A percentile compares a stretch with the other conserved stretches of the same genome.
These are phyloP conservation scores for Micromesistius poutassou DNA, from an alignment of 2,797 vertebrate species.

Conservation along the genomic window DNA sequence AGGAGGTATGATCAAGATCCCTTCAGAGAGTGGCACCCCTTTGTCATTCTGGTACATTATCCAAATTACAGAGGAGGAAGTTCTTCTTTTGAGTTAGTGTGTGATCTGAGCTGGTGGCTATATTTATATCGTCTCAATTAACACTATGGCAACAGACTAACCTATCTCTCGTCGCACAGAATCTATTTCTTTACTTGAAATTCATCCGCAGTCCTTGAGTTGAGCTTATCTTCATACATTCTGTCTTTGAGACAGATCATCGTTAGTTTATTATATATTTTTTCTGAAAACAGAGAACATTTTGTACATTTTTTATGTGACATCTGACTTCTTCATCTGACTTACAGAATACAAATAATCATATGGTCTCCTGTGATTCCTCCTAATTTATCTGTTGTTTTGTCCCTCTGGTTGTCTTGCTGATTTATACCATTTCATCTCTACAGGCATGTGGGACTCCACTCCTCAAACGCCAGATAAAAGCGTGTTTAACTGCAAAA, in stretches of 20 bases:
- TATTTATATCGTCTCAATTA: conserved; percentile 38
- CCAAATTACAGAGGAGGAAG: conserved; percentile 15
- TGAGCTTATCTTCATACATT: conserved; percentile 29
- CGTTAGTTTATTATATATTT: not conserved
- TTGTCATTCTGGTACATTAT: conserved; percentile 25
- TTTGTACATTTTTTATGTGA: not conserved
- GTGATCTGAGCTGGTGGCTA: conserved; percentile 27
- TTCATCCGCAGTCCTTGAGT: conserved; percentile 32
- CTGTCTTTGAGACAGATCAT: conserved; percentile 14
- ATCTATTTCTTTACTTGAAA: conserved; percentile 10
- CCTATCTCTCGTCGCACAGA: conserved; percentile 8
- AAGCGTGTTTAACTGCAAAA: conserved; percentile 35
- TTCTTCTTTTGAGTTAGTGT: conserved; percentile 22
- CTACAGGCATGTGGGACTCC: conserved; percentile 28
- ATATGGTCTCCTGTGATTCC: not conserved
- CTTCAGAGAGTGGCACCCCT: conserved; percentile 28
- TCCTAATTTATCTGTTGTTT: conserved; percentile 22
- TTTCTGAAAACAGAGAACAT: not conserved
- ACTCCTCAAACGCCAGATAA: conserved; percentile 55
- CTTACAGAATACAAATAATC: not conserved
- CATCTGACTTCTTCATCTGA: too few relatives aligned
- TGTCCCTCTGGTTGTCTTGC: conserved; percentile 37
- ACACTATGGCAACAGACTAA: conserved; percentile 25
- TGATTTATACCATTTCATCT: conserved; percentile 41
- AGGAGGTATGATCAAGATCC: conserved; percentile 31